These are phyloP conservation scores for Watsonalla cultraria DNA, from an alignment of 2,888 invertebrate genomes.

Conservation along the genomic window DNA sequence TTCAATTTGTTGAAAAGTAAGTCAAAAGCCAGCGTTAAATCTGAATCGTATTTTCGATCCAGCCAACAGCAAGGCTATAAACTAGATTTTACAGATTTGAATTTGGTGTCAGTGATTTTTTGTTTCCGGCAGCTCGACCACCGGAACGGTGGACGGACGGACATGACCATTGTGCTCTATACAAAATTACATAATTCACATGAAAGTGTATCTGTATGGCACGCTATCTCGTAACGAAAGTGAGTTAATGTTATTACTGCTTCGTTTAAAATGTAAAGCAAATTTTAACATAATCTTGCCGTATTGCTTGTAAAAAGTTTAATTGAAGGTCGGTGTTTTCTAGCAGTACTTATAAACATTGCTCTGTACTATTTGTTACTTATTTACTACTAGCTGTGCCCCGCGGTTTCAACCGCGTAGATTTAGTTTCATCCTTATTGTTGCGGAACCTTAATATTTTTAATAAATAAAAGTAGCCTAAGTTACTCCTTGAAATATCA, in stretches of 20 bases:
- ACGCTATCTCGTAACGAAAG: conserved; percentile 56
- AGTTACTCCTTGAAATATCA: no score
- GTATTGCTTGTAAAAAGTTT: not conserved
- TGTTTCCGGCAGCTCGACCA: conserved; percentile 32
- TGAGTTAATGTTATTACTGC: conserved; percentile 55
- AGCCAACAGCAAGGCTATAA: not conserved
- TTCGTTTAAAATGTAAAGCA: conserved; percentile 5
- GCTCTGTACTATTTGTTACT: no score
- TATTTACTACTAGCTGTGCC: no score
- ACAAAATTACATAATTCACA: conserved; percentile 43
- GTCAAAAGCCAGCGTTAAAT: no score
- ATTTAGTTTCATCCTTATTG: no score
- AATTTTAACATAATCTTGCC: not conserved
- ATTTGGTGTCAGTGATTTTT: conserved; percentile 20
- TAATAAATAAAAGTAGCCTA: no score
- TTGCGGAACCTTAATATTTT: no score
- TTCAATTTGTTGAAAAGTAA: no score
- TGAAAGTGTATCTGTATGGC: conserved; percentile 59
- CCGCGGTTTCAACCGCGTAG: no score
- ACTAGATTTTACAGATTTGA: conserved; percentile 9
- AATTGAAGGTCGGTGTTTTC: no score
- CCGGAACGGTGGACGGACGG: conserved; percentile 33
- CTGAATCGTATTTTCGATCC: not conserved
- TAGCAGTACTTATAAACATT: no score
- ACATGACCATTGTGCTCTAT: conserved; percentile 36